These are phyloP conservation scores for Macheiramphus alcinus DNA, from an alignment of 2,113 vertebrate species.

Conservation along the genomic window DNA sequence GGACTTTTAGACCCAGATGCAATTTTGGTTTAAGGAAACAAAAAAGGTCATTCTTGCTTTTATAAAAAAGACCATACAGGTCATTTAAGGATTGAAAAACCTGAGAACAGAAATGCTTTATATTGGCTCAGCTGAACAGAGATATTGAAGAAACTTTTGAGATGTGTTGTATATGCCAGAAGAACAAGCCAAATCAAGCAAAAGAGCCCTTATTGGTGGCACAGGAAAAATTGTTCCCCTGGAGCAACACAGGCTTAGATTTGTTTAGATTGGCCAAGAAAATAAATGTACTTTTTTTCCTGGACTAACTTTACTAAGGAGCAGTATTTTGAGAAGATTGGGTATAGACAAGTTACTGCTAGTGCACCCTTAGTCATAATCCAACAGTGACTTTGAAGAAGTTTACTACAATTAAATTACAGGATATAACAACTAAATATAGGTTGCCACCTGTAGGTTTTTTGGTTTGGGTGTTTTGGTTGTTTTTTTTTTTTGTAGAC, in stretches of 20 bases:
- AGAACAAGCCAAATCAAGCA: slow-evolving; percentile 37
- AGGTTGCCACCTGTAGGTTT: neutral
- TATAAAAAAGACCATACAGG: neutral
- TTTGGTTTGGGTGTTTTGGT: no score
- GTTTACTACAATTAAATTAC: neutral
- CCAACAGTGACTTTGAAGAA: neutral
- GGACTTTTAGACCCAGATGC: neutral
- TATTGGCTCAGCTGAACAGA: slow-evolving; percentile 11
- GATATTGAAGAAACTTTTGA: neutral
- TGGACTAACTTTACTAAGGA: neutral
- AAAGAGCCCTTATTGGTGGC: neutral
- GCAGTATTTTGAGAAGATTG: neutral
- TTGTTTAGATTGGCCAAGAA: slow-evolving; percentile 26
- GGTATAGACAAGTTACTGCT: neutral
- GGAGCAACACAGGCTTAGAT: neutral
- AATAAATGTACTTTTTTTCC: neutral
- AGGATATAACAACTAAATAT: neutral
- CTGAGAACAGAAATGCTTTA: slow-evolving; percentile 25
- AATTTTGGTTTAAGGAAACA: neutral
- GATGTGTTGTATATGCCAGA: neutral
- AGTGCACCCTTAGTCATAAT: neutral
- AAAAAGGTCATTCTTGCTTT: neutral
- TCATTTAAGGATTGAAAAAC: slow-evolving; percentile 12
- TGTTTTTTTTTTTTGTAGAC: neutral
- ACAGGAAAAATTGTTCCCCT: slow-evolving; percentile 2